Evolutionary conservation across 2,888 invertebrate genomes (phyloP).

Genomic region (Metopia argyrocephala): DNA sequence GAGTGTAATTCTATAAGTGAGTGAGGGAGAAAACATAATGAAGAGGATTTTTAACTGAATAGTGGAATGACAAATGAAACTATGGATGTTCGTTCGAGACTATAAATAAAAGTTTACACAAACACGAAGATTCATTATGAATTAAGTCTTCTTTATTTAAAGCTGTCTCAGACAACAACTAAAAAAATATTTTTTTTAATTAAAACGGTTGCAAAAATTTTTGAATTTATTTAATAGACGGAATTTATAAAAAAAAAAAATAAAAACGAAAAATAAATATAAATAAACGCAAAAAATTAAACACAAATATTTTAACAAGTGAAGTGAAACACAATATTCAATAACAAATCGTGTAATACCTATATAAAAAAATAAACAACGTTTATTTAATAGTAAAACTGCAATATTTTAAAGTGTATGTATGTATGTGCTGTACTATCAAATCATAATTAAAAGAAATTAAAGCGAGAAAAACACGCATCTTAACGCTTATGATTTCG

Average conservation of each 20-base stretch:
- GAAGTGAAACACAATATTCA: constrained; percentile 6
- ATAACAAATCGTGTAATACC: too few relatives aligned
- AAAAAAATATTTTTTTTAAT: constrained; percentile 2
- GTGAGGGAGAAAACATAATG: not conserved
- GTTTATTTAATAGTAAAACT: too few relatives aligned
- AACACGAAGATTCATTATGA: constrained; percentile 58
- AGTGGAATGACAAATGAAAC: not conserved
- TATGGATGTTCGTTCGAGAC: constrained; percentile 16
- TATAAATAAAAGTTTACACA: constrained; percentile 59
- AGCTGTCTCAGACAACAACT: not conserved
- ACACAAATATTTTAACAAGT: not conserved
- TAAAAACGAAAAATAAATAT: not conserved
- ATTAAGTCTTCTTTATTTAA: constrained; percentile 59
- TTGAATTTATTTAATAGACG: not conserved
- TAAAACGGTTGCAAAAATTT: constrained; percentile 1
- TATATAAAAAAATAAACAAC: too few relatives aligned
- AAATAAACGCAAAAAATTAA: not conserved
- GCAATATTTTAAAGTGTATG: not conserved
- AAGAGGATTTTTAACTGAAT: constrained; percentile 28
- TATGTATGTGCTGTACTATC: not conserved
- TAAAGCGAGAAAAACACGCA: constrained; percentile 3
- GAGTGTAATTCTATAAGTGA: constrained; percentile 1
- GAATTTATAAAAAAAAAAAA: constrained; percentile 5
- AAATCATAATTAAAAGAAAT: not conserved
- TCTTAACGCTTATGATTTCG: not conserved